Evolutionary conservation across 1,140 invertebrate genomes (phyloP), one percentile per base, ranked within the genome.

Genomic region (Drosophila navojoa): DNA sequence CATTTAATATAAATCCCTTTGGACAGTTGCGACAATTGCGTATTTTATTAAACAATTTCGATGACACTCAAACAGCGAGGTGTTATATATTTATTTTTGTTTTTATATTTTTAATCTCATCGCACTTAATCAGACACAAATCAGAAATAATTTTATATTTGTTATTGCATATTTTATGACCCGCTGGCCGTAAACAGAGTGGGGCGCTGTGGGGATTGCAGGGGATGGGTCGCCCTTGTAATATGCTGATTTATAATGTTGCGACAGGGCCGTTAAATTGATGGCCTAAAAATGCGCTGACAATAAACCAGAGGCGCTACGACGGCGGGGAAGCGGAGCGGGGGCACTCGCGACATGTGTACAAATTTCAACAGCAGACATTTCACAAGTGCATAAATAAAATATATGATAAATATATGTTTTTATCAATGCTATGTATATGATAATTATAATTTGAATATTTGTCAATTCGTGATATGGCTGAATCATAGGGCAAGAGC

Each of bases 161-260:
- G 29, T 55, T 61, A 13, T 62, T 78, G 62, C 49, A 70, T 60
- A 63, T 79, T 80, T 85, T 80, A 80, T 73, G 52, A 29, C 25
- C 13, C 25, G 6, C 44, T 40, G 62, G 61, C 80, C 52, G 77
- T 81, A 73, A 81, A 81, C 53, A 44, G 71, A 59, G 13, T 10
- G 2, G 19, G n/a, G 7, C 4, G 35, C 7, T 5, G 38, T 3
- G 22, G 29, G 29, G 10, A 3, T 25, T 10, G 13, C 19, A 9
- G 10, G 35, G 11, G 15, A 29, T 25, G 44, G 16, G 19, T 22
- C 50, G n/a, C 5, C 27, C 42, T 55, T 50, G 74, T 69, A 69
- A 52, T 71, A 70, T 70, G 63, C 76, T 86, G 82, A 87, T 87
- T 79, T 87, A 81, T 81, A 81, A 69, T 78, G 71, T 66, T 52